phyloP scores from a whole-genome alignment of 1,140 invertebrate genomes.

The Leptopilina boulardi region DNA sequence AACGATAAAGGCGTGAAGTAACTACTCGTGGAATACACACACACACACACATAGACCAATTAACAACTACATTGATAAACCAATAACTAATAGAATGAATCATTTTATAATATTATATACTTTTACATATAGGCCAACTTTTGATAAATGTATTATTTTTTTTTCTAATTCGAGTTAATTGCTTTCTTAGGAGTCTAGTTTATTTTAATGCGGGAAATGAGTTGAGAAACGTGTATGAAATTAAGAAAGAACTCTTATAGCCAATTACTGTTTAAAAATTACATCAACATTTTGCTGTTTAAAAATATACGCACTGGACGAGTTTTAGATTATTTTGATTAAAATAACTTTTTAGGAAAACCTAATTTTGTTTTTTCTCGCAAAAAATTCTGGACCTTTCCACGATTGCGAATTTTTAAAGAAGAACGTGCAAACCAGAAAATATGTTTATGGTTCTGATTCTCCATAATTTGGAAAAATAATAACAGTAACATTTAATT shows the following conservation, averaged over 20 bases:
- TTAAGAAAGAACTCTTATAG: background rate
- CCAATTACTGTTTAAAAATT: background rate
- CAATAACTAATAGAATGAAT: slow-evolving; percentile 18
- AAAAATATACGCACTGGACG: background rate
- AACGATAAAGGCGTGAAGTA: slow-evolving; percentile 10
- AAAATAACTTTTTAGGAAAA: too few relatives aligned
- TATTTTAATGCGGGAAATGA: slow-evolving; percentile 1
- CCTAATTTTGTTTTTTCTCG: too few relatives aligned
- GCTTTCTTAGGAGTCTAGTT: slow-evolving; percentile 1
- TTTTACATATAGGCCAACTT: background rate
- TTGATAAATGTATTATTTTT: background rate
- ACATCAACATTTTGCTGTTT: background rate
- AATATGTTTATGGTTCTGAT: too few relatives aligned
- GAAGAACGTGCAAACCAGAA: too few relatives aligned
- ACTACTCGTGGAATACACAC: background rate
- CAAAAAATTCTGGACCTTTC: too few relatives aligned
- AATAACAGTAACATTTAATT: background rate
- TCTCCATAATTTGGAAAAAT: background rate
- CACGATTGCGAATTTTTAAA: too few relatives aligned
- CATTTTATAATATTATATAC: background rate
- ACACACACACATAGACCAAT: slow-evolving; percentile 2
- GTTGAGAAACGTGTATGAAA: slow-evolving; percentile 13
- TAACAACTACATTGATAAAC: background rate
- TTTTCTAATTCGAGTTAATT: background rate
- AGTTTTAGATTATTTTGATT: too few relatives aligned